These are phyloP conservation scores for Ornithoptera alexandrae DNA, from an alignment of 2,888 invertebrate species.

Conservation along the genomic window DNA sequence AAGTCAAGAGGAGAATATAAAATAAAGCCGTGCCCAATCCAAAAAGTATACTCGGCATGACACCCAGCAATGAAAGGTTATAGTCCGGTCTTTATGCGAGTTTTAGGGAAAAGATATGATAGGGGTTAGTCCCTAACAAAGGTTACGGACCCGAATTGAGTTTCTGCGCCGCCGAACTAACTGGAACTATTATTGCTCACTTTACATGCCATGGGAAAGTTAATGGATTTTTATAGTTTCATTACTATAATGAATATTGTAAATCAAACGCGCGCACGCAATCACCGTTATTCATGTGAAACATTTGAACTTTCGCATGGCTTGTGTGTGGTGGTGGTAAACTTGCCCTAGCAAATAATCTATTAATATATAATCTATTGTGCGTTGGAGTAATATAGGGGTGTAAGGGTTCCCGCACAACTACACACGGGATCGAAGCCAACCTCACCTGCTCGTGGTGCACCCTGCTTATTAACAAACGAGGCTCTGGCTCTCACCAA, in stretches of 20 bases:
- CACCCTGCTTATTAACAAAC: too few species aligned
- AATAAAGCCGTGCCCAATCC: slow-evolving; percentile 12
- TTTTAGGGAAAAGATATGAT: slow-evolving; percentile 21
- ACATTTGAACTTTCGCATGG: background rate
- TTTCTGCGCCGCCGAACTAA: slow-evolving; percentile 13
- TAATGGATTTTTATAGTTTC: slow-evolving; percentile 35
- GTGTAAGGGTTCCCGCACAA: too few species aligned
- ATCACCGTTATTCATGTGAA: background rate
- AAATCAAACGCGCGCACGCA: slow-evolving; percentile 8
- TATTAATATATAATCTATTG: too few species aligned
- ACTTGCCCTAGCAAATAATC: too few species aligned
- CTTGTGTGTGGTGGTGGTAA: background rate
- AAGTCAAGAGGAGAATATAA: too few species aligned
- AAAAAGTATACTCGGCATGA: slow-evolving; percentile 16
- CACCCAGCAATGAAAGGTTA: slow-evolving; percentile 15
- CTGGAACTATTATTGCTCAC: slow-evolving; percentile 30
- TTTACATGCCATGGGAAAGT: slow-evolving; percentile 30
- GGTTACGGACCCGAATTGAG: slow-evolving; percentile 12
- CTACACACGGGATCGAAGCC: too few species aligned
- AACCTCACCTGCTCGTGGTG: too few species aligned
- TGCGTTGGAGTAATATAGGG: too few species aligned
- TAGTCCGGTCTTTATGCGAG: slow-evolving; percentile 4
- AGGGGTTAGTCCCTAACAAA: slow-evolving; percentile 23
- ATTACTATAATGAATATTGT: slow-evolving; percentile 17
- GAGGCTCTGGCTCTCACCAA: too few species aligned